phyloP scores from a whole-genome alignment of 1,140 invertebrate species.

The Neodiprion pinetum region DNA sequence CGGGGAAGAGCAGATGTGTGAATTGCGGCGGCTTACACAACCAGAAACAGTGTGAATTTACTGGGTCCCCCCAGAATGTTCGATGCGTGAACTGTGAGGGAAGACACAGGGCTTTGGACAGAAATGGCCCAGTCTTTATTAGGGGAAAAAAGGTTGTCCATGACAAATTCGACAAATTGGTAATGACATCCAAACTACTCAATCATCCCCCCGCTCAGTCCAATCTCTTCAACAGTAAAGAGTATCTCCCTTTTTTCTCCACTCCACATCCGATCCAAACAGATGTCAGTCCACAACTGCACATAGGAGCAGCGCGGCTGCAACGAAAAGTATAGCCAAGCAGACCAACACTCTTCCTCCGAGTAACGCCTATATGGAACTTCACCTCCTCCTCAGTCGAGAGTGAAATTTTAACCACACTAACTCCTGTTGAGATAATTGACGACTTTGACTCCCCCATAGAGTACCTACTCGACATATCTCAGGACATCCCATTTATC shows the following conservation, averaged over 20 bases:
- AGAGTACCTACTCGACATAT: no score
- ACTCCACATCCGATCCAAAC: neutral
- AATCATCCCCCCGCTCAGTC: neutral
- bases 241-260: neutral
- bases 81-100: slow-evolving; percentile 18
- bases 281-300: no score
- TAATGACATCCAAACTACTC: neutral
- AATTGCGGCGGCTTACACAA: neutral
- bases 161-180: neutral
- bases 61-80: neutral
- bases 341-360: neutral
- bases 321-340: neutral
- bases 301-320: no score
- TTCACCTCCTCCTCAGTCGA: no score
- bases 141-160: neutral
- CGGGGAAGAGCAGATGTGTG: neutral
- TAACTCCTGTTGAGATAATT: no score
- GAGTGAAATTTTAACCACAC: no score
- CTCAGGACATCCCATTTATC: no score
- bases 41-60: neutral
- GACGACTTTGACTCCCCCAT: no score
- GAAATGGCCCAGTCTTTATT: neutral
- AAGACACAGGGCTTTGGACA: neutral
- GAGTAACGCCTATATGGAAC: neutral
- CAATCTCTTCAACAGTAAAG: neutral